A percentile compares a stretch with the other conserved stretches of the same genome.
These are phyloP conservation scores for Laticauda laticaudata DNA, from an alignment of 2,113 vertebrate species.

Conservation along the genomic window DNA sequence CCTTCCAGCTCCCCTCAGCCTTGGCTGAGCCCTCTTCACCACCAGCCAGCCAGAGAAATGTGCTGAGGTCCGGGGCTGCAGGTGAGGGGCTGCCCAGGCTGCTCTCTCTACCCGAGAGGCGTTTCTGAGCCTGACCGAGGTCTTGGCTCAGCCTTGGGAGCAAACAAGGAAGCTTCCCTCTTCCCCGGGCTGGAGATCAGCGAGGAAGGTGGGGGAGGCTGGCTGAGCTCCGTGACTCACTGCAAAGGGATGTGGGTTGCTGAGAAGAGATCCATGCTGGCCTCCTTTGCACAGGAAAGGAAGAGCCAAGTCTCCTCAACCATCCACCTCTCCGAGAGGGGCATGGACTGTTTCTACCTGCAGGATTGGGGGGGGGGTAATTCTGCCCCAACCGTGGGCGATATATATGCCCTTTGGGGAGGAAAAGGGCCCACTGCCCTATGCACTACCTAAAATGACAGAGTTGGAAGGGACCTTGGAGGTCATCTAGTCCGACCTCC, in stretches of 20 bases:
- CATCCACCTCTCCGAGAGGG: not conserved
- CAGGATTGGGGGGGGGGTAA: not conserved
- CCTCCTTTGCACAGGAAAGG: no score
- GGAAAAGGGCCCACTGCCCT: not conserved
- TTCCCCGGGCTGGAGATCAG: not conserved
- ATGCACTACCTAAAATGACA: not conserved
- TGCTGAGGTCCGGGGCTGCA: not conserved
- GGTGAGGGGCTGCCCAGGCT: not conserved
- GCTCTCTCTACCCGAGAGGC: not conserved
- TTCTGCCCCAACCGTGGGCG: not conserved
- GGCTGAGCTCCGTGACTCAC: not conserved
- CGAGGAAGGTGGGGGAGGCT: no score
- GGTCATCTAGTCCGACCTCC: not conserved
- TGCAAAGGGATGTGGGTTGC: not conserved
- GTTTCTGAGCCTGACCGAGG: not conserved
- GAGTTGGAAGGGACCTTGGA: not conserved
- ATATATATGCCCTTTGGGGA: not conserved
- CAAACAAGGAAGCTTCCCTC: not conserved
- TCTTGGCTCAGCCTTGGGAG: not conserved
- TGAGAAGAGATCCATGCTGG: not conserved
- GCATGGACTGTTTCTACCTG: no score
- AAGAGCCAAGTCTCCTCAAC: not conserved
- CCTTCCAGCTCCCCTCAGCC: no score
- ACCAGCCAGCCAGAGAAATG: no score
- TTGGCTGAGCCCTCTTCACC: not conserved